Percentiles rank a stretch among this genome's conserved stretches.
phyloP scores from a whole-genome alignment of 2,113 vertebrate species.

The Lepisosteus osseus region DNA sequence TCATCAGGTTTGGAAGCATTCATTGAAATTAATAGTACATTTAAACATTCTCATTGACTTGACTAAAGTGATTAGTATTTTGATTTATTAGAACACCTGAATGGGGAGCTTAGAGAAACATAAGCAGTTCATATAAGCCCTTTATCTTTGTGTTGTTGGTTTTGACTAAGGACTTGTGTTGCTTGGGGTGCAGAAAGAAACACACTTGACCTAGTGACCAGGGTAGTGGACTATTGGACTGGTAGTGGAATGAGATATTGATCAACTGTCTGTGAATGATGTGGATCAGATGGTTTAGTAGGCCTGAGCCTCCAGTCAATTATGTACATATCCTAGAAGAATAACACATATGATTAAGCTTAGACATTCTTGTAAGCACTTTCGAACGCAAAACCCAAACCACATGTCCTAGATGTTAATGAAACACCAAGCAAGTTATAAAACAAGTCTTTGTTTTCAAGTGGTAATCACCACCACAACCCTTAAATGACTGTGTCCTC shows the following conservation, averaged over 20 bases:
- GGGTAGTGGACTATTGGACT: background rate
- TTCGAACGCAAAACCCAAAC: too few relatives aligned
- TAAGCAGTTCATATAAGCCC: background rate
- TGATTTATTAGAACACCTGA: slow-evolving; percentile 2
- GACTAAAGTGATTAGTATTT: slow-evolving; percentile 8
- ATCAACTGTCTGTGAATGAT: background rate
- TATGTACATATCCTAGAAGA: too few relatives aligned
- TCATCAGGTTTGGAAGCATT: background rate
- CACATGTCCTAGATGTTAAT: too few relatives aligned
- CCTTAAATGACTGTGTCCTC: too few relatives aligned
- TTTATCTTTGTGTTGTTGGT: background rate
- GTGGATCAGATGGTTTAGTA: too few relatives aligned
- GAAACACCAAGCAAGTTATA: too few relatives aligned
- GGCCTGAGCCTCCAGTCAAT: too few relatives aligned
- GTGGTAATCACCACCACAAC: too few relatives aligned
- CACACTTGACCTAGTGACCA: background rate
- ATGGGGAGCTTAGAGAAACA: background rate
- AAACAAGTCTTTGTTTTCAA: too few relatives aligned
- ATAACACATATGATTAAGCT: too few relatives aligned
- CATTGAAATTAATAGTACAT: background rate
- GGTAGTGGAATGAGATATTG: background rate
- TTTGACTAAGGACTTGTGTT: background rate
- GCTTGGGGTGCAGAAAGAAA: background rate
- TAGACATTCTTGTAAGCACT: too few relatives aligned
- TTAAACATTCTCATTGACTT: background rate